Conservation (phyloP, 2,888 invertebrate species). For the Oxytorus armatus region DNA sequence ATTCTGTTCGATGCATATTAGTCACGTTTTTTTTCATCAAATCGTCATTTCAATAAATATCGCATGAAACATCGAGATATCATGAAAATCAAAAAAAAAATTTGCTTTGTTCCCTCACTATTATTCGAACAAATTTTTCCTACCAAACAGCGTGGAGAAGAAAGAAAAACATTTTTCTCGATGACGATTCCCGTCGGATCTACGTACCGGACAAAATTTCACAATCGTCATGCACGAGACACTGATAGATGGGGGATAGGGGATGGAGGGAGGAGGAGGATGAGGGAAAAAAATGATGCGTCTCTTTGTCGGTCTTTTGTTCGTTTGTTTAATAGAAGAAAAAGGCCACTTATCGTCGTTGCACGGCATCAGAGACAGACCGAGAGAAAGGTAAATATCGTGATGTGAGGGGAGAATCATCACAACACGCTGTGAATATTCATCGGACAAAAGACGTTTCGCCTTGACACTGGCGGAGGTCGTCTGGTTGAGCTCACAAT, state of each 20-base stretch:
- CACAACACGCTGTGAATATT: slow-evolving; percentile 45
- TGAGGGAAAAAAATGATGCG: too few relatives aligned
- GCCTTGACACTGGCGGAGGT: slow-evolving; percentile 63
- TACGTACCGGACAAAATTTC: neutral
- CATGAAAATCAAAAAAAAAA: too few relatives aligned
- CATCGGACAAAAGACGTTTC: slow-evolving; percentile 65
- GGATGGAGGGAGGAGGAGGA: neutral
- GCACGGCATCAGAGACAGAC: slow-evolving; percentile 9
- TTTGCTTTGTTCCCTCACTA: too few relatives aligned
- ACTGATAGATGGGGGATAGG: neutral
- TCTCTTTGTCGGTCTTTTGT: slow-evolving; percentile 10
- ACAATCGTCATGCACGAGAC: neutral
- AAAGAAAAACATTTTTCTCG: neutral
- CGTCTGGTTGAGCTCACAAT: slow-evolving; percentile 35
- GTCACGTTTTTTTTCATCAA: too few relatives aligned
- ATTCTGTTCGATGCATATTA: too few relatives aligned
- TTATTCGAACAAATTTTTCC: too few relatives aligned
- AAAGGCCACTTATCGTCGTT: slow-evolving; percentile 19
- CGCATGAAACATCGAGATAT: neutral
- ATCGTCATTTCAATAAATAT: neutral
- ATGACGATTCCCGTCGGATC: neutral
- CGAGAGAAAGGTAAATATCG: slow-evolving; percentile 2
- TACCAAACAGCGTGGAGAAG: too few relatives aligned
- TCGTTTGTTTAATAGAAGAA: neutral
- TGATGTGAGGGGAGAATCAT: slow-evolving; percentile 27